Evolutionary conservation across 1,140 invertebrate species (phyloP).

Genomic region (Pantala flavescens): DNA sequence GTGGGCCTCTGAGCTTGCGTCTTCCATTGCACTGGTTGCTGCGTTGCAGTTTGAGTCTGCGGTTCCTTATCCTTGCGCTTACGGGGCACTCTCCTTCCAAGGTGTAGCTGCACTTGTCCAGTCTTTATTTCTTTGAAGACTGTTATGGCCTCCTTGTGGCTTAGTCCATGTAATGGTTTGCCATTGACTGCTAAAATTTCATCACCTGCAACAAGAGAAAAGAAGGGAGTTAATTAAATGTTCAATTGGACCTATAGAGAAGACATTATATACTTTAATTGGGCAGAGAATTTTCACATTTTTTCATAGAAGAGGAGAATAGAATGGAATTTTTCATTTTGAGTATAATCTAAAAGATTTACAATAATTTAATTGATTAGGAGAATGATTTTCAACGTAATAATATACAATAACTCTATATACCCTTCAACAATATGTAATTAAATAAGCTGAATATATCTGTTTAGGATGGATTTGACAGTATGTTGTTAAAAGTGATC

Average conservation of each 20-base stretch:
- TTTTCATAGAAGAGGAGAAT: too few relatives aligned
- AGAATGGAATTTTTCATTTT: too few relatives aligned
- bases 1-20: neutral
- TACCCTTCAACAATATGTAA: too few relatives aligned
- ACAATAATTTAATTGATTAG: too few relatives aligned
- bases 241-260: neutral
- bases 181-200: conserved; percentile 87
- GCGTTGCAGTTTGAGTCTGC: neutral
- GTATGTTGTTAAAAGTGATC: too few relatives aligned
- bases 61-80: conserved; percentile 33
- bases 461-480: too few relatives aligned
- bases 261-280: too few relatives aligned
- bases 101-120: conserved; percentile 71
- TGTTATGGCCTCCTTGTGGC: conserved; percentile 76
- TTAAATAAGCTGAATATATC: too few relatives aligned
- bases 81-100: conserved; percentile 51
- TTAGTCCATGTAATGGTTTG: conserved; percentile 65
- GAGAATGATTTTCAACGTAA: too few relatives aligned
- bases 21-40: neutral
- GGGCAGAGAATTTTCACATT: too few relatives aligned
- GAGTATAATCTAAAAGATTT: too few relatives aligned
- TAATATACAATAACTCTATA: too few relatives aligned
- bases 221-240: neutral
- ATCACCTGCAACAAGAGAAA: conserved; percentile 55
- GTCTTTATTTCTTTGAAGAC: conserved; percentile 82